phyloP scores from a whole-genome alignment of 2,888 invertebrate genomes.

The Mystacides longicornis region DNA sequence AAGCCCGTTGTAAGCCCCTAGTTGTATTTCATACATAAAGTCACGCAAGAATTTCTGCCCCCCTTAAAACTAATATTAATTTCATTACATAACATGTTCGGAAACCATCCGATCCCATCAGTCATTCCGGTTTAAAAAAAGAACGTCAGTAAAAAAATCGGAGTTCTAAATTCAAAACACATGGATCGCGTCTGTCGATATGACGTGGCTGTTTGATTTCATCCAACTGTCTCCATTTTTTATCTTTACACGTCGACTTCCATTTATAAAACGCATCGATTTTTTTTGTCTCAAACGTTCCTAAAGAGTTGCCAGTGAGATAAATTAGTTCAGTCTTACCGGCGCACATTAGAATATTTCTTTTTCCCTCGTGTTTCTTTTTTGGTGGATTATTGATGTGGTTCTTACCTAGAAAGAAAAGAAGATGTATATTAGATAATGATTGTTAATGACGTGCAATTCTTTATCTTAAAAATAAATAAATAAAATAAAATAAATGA shows the following conservation, averaged over 20 bases:
- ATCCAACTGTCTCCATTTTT: neutral
- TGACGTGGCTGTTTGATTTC: neutral
- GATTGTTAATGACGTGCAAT: neutral
- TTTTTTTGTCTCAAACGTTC: slow-evolving; percentile 1
- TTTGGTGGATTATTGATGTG: neutral
- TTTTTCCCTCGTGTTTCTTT: neutral
- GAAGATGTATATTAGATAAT: slow-evolving; percentile 5
- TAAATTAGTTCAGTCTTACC: neutral
- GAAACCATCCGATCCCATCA: neutral
- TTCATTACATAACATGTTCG: too few relatives aligned
- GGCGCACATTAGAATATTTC: neutral
- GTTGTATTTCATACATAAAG: too few relatives aligned
- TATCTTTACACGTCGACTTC: neutral
- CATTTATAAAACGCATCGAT: slow-evolving; percentile 2
- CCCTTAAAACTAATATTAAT: too few relatives aligned
- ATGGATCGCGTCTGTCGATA: neutral
- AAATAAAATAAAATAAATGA: neutral
- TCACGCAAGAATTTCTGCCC: too few relatives aligned
- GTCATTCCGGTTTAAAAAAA: neutral
- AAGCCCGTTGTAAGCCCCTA: too few relatives aligned
- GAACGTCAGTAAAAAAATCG: neutral
- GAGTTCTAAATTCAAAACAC: neutral
- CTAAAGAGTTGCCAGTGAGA: neutral
- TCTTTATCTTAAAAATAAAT: slow-evolving; percentile 1
- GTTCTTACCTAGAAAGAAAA: slow-evolving; percentile 11